Evolutionary conservation across 2,113 vertebrate genomes (phyloP).

Genomic region (Pelecanoides urinatrix): DNA sequence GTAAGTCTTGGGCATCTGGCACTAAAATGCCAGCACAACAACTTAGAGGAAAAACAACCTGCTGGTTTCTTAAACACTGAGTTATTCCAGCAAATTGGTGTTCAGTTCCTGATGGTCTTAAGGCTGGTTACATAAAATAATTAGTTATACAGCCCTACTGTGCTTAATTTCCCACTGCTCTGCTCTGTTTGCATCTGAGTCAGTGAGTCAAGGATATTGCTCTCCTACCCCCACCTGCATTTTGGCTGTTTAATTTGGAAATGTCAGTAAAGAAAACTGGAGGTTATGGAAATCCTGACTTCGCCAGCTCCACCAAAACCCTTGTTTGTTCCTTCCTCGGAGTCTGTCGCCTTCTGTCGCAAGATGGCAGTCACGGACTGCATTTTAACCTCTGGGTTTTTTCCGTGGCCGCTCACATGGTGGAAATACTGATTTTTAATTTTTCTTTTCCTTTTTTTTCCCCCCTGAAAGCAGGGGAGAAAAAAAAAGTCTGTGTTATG

Average conservation of each 20-base stretch:
- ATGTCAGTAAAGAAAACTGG: neutral
- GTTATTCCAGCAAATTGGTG: neutral
- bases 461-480: fast-evolving
- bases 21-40: neutral
- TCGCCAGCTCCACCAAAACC: neutral
- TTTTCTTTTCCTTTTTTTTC: neutral
- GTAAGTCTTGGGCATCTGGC: neutral
- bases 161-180: neutral
- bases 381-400: fast-evolving
- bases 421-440: neutral
- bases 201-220: neutral
- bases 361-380: slow-evolving; percentile 43
- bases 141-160: neutral
- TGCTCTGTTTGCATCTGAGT: neutral
- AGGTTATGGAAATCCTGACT: slow-evolving; percentile 32
- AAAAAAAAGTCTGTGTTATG: fast-evolving
- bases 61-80: slow-evolving; percentile 20
- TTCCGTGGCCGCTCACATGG: neutral
- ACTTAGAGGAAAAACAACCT: slow-evolving; percentile 18
- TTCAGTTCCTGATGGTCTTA: neutral
- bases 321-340: neutral
- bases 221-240: neutral
- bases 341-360: neutral
- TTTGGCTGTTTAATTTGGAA: neutral
- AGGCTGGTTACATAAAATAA: neutral